Evolutionary conservation across 2,888 invertebrate genomes (phyloP), one percentile per base, ranked within the genome.

Genomic region (Molorchus minor): DNA sequence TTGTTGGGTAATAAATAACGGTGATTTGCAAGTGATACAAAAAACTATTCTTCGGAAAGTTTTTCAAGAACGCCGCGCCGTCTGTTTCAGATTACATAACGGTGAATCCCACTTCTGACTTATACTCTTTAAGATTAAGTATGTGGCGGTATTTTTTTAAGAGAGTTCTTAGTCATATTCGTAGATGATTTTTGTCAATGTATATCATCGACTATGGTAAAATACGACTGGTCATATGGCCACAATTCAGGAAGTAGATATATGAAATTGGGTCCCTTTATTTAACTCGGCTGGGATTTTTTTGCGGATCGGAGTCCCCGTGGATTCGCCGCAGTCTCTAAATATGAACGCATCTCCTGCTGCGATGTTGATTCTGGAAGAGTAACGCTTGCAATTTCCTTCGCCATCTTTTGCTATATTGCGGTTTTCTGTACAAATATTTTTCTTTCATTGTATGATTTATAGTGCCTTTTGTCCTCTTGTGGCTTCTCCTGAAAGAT

Each of bases 341-440:
- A 52, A 52, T 45, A 40, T 51, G 44, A 43, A 58, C 25, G 45
- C 43, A 46, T n/a, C n/a, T n/a, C 49, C 56, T 47, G 53, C 41
- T 46, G 57, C 16, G 57, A 61, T 55, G 59, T 64, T 58, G 61
- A 64, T 64, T 62, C 55, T 43, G 36, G 44, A 44, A 61, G 20
- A 47, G 49, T 38, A 52, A 33, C 43, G 46, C 30, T 47, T 43
- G 62, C 62, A 62, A 63, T 66, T 66, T 66, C 62, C 38, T 55
- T 46, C 54, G 49, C 44, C 43, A 40, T 51, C 49, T 41, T 51
- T 33, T 40, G 51, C 51, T 54, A 61, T 61, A 63, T 63, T 61
- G 57, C 55, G 58, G 40, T 57, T 53, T 61, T 58, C 61, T 57
- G 46, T 52, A 62, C 64, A 64, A 66, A 64, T 66, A 64, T 66